A percentile compares a stretch with the other conserved stretches of the same genome.
phyloP scores from a whole-genome alignment of 64 coral and sea anemone species.

The Montipora cactus region DNA sequence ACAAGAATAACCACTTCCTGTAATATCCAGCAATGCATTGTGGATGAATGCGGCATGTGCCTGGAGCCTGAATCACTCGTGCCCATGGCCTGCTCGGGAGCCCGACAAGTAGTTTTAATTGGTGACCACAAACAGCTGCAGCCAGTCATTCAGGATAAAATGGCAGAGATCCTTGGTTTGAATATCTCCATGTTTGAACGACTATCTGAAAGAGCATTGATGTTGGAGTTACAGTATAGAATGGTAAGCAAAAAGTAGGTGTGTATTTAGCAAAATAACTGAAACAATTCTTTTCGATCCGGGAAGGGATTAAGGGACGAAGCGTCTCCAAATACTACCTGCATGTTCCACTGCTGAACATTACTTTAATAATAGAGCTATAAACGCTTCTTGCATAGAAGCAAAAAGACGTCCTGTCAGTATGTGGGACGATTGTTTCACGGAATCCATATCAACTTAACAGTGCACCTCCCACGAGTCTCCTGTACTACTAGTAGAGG shows the following conservation, averaged over 20 bases:
- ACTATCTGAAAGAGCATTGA: conserved; percentile 43
- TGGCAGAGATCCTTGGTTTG: conserved; percentile 65
- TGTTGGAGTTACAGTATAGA: conserved; percentile 91
- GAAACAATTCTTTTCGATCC: no score
- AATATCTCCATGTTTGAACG: conserved; percentile 89
- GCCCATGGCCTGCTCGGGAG: conserved; percentile 70
- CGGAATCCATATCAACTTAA: no score
- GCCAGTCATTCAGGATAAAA: conserved; percentile 70
- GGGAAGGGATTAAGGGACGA: no score
- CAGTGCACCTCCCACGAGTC: no score
- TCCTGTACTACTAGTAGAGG: no score
- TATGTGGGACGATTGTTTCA: no score
- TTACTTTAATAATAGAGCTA: no score
- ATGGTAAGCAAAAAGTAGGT: conserved; percentile 68
- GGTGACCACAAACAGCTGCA: conserved; percentile 96
- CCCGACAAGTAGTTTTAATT: conserved; percentile 83
- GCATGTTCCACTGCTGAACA: no score
- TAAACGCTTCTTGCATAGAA: no score
- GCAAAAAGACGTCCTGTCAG: no score
- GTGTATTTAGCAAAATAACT: no score
- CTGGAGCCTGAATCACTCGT: conserved; percentile 85
- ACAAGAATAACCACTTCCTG: conserved; percentile 12
- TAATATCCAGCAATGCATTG: conserved; percentile 88
- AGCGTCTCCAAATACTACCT: no score
- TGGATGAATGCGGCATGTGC: conserved; percentile 96